Conservation (phyloP, 1,140 invertebrate species). For the Periplaneta americana region DNA sequence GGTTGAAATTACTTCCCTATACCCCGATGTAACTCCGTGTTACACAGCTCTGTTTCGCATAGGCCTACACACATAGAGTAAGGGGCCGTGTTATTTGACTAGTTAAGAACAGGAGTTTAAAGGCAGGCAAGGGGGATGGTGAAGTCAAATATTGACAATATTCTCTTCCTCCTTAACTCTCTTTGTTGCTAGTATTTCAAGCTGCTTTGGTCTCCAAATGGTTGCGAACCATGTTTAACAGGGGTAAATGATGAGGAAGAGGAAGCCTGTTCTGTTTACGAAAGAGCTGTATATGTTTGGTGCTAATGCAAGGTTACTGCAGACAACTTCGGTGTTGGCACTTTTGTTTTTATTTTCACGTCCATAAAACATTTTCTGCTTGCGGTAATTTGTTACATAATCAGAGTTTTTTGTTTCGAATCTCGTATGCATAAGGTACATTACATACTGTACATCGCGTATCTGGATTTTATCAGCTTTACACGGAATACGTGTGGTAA, state of each 20-base stretch:
- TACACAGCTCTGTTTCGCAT: not conserved
- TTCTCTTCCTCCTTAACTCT: not conserved
- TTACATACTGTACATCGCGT: not conserved
- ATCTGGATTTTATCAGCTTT: too few species aligned
- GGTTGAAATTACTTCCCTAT: not conserved
- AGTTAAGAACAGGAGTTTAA: not conserved
- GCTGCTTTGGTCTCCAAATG: not conserved
- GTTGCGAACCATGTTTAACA: not conserved
- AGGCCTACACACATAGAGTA: not conserved
- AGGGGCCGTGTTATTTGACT: not conserved
- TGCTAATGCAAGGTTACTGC: not conserved
- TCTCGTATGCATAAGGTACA: not conserved
- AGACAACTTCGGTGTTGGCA: not conserved
- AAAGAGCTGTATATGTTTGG: not conserved
- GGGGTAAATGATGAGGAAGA: not conserved
- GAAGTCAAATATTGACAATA: not conserved
- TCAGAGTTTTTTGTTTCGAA: not conserved
- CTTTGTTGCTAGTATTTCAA: not conserved
- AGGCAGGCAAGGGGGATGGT: too few species aligned
- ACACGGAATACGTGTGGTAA: too few species aligned
- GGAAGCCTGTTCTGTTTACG: not conserved
- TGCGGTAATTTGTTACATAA: not conserved
- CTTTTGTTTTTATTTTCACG: not conserved
- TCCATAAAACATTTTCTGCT: not conserved
- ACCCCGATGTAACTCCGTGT: too few species aligned